phyloP scores from a whole-genome alignment of 2,113 vertebrate species.

The Oncorhynchus tshawytscha region DNA sequence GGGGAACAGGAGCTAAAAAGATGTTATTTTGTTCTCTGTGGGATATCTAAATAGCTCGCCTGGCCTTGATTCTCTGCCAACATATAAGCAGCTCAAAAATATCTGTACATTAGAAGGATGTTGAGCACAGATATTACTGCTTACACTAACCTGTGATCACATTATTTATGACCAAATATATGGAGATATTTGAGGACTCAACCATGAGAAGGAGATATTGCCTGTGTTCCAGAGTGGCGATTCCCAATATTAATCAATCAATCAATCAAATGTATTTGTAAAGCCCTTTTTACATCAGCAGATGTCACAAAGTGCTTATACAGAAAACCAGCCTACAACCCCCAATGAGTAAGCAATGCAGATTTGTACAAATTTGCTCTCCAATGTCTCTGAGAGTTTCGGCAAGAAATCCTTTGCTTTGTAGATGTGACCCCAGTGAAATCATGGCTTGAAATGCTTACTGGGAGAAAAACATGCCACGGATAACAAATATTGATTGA shows the following conservation, averaged over 20 bases:
- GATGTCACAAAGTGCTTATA: too few species aligned
- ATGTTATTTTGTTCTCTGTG: conserved; percentile 36
- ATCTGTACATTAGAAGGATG: neutral
- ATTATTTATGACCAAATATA: neutral
- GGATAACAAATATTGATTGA: conserved; percentile 60
- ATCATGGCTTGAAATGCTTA: conserved; percentile 41
- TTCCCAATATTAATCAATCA: neutral
- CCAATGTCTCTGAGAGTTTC: conserved; percentile 49
- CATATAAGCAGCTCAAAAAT: conserved; percentile 35
- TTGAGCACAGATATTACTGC: neutral
- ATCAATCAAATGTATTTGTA: too few species aligned
- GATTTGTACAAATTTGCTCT: conserved; percentile 46
- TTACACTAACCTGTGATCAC: neutral
- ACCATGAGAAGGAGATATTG: neutral
- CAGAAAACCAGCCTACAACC: too few species aligned
- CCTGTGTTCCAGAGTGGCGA: too few species aligned
- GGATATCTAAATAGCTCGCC: conserved; percentile 7
- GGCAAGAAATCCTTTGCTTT: conserved; percentile 48
- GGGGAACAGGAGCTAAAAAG: conserved; percentile 48
- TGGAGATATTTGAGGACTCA: neutral
- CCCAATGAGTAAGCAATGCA: too few species aligned
- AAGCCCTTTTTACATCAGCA: too few species aligned
- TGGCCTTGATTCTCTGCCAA: conserved; percentile 32
- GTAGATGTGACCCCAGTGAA: conserved; percentile 38
- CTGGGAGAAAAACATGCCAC: conserved; percentile 41